phyloP scores from a whole-genome alignment of 2,113 vertebrate genomes.

The Australoheros scitulus region DNA sequence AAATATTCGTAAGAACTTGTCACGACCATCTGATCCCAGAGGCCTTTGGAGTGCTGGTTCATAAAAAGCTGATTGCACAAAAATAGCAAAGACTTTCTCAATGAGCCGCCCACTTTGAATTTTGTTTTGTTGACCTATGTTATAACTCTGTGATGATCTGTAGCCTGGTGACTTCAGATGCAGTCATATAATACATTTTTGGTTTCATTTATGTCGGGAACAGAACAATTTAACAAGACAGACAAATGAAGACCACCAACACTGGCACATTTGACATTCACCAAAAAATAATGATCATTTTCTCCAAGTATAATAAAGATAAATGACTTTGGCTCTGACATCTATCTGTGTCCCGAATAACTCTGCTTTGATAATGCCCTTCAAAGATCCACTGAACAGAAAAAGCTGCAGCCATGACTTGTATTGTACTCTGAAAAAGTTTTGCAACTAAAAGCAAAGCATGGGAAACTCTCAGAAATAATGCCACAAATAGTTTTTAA shows the following conservation, averaged over 20 bases:
- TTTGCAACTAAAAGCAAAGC: not conserved
- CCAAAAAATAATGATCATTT: not conserved
- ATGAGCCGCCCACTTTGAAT: conserved; percentile 2
- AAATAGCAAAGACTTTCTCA: conserved; percentile 17
- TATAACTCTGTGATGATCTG: not conserved
- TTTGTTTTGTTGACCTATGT: conserved; percentile 15
- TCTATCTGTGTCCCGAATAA: not conserved
- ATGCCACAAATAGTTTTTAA: not conserved
- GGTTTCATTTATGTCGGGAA: not conserved
- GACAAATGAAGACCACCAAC: not conserved
- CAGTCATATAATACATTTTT: not conserved
- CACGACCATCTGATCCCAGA: conserved; percentile 8
- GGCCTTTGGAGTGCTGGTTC: conserved; percentile 34
- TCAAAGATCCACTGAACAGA: not conserved
- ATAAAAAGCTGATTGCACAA: conserved; percentile 41
- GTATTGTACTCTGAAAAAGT: not conserved
- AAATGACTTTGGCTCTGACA: not conserved
- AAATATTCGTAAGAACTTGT: conserved; percentile 39
- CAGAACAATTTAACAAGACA: not conserved
- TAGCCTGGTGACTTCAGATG: not conserved
- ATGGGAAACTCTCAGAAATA: not conserved
- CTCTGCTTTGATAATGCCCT: not conserved
- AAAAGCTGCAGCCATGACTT: not conserved
- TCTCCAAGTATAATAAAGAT: not conserved
- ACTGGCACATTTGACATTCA: not conserved